Conservation (phyloP, 2,888 invertebrate genomes). For the Odontocolon sp. region DNA sequence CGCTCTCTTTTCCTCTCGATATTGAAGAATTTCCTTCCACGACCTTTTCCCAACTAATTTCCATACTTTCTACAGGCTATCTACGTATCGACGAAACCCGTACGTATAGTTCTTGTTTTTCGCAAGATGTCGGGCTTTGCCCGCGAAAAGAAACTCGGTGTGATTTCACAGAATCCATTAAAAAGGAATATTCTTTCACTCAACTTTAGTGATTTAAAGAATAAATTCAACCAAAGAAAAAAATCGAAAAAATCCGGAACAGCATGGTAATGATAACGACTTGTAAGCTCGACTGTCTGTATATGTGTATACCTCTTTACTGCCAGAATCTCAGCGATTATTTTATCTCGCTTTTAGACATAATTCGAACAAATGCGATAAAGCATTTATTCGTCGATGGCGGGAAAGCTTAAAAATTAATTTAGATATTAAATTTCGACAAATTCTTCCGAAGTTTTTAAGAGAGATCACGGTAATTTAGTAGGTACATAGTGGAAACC, state of each 20-base stretch:
- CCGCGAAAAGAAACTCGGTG: background rate
- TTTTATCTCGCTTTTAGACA: no score
- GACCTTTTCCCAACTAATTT: conserved; percentile 9
- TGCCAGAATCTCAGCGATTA: no score
- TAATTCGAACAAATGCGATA: no score
- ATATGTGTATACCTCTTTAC: no score
- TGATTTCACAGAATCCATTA: background rate
- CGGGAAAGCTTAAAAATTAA: no score
- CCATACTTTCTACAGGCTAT: no score
- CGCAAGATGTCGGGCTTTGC: background rate
- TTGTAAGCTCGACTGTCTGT: no score
- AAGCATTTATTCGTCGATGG: no score
- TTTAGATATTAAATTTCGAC: no score
- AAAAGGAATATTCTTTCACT: background rate
- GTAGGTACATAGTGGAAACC: no score
- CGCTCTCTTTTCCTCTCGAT: conserved; percentile 11
- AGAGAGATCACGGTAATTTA: no score
- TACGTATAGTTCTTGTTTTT: background rate
- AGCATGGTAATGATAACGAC: background rate
- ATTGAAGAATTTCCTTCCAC: conserved; percentile 3
- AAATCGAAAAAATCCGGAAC: background rate
- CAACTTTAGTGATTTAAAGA: background rate
- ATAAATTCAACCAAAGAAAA: background rate
- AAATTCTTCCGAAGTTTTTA: no score
- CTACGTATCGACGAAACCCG: background rate